Percentiles rank a stretch among this genome's conserved stretches.
Conservation (phyloP, 2,888 invertebrate genomes). For the Drosophila ochracea region DNA sequence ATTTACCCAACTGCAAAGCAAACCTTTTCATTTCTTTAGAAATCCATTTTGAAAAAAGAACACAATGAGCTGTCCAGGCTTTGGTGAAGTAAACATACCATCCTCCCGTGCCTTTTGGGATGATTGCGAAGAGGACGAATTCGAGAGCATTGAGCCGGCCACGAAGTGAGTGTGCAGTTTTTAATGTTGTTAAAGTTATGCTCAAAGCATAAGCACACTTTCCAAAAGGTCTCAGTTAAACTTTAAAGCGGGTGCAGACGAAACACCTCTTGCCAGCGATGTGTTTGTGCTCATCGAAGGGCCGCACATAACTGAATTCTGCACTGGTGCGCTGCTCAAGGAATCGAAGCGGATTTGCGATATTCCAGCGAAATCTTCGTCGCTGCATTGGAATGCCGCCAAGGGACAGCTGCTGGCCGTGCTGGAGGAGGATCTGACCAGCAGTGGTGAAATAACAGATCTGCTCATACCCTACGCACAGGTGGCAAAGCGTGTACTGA, state of each 20-base stretch:
- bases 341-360: conserved; percentile 67
- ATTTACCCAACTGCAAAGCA: conserved; percentile 11
- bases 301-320: conserved; percentile 74
- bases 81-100: conserved; percentile 84
- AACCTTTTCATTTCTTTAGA: conserved; percentile 5
- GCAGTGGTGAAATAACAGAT: conserved; percentile 80
- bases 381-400: conserved; percentile 55
- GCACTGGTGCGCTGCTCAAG: conserved; percentile 63
- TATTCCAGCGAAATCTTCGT: conserved; percentile 70
- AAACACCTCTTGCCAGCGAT: conserved; percentile 57
- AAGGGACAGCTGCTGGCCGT: conserved; percentile 69
- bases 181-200: conserved; percentile 3
- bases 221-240: conserved; percentile 62
- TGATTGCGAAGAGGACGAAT: conserved; percentile 84
- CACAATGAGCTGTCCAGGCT: conserved; percentile 82
- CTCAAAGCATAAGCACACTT: not conserved
- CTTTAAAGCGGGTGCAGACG: conserved; percentile 45
- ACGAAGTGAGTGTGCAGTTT: conserved; percentile 62
- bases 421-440: conserved; percentile 81
- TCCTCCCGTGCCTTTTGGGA: conserved; percentile 85
- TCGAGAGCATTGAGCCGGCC: conserved; percentile 46
- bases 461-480: conserved; percentile 75
- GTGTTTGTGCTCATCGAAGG: conserved; percentile 82
- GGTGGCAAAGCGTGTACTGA: conserved; percentile 75
- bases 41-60: not conserved